Evolutionary conservation across 2,113 vertebrate genomes (phyloP), one percentile per base, ranked within the genome.

Genomic region (Anguilla japonica): DNA sequence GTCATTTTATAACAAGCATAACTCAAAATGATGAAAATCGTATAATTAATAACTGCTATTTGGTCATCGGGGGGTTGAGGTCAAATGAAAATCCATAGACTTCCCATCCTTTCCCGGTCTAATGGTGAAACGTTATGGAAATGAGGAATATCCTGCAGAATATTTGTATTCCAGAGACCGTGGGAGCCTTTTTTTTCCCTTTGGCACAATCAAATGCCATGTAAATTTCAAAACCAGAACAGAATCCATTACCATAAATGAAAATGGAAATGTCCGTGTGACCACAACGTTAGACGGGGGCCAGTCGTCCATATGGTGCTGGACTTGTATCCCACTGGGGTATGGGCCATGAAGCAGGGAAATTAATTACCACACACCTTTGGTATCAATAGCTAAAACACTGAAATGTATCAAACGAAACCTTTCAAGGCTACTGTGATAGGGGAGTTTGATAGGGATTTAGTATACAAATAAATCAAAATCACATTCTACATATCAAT

Each of bases 171-270:
- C 71, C 71, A 75, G 71, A 75, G n/a, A 75, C 5, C 20, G 5
- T 14, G 26, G n/a, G 9, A 75, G n/a, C 26, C 22, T 26, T 67
- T 75, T n/a, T 75, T 34, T 1, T 1, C 34, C 11, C 2, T 75
- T 75, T 29, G n/a, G 26, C 26, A 34, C 71, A 75, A 75, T 75
- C 71, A 75, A 75, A 34, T 75, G 71, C 11, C 71, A 75, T 75
- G 71, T 75, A 75, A 75, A 34, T 22, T 75, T 75, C 41, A 79
- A 50, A 83, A 83, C 50, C n/a, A 78, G 40, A 79, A 53, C 43
- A 29, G 41, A 79, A 41, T 29, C 83, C 67, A 84, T 78, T 84
- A 84, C 71, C 84, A 84, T 84, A 43, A 84, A 84, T 84, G 71
- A 78, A 84, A 84, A 43, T 67, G 41, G 63, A 84, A 50, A 40